Percentiles rank a stretch among this genome's conserved stretches.
Conservation (phyloP, 2,113 vertebrate species). For the Poeciliopsis retropinna region DNA sequence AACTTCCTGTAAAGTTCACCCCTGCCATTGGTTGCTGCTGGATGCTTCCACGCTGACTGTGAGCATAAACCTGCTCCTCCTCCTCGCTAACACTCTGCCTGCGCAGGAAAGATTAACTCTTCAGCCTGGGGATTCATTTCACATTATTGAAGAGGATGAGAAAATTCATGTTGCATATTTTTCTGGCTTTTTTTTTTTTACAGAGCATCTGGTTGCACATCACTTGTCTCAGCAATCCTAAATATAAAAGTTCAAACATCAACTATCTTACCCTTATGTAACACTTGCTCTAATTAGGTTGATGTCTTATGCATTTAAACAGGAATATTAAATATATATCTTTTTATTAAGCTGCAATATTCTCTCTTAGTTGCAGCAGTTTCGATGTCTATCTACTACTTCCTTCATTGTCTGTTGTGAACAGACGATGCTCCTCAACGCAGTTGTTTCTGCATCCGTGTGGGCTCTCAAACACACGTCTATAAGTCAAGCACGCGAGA, state of each 20-base stretch:
- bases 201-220: no score
- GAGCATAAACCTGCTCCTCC: slow-evolving; percentile 40
- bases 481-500: neutral
- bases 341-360: neutral
- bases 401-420: slow-evolving; percentile 29
- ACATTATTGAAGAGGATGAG: slow-evolving; percentile 25
- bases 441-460: slow-evolving; percentile 18
- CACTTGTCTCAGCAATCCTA: no score
- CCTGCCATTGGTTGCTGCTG: slow-evolving; percentile 37
- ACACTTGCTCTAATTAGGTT: no score
- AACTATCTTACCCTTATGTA: no score
- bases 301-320: neutral
- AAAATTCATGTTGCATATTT: neutral
- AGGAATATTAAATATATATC: neutral
- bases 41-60: slow-evolving; percentile 19
- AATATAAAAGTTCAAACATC: no score
- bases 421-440: slow-evolving; percentile 1
- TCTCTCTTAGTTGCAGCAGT: slow-evolving; percentile 27
- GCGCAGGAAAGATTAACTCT: slow-evolving; percentile 30
- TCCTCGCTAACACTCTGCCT: slow-evolving; percentile 33
- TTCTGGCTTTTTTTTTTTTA: neutral
- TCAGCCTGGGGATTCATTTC: slow-evolving; percentile 15
- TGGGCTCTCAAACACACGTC: slow-evolving; percentile 4
- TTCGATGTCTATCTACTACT: slow-evolving; percentile 27
- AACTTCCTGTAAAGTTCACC: slow-evolving; percentile 69